Evolutionary conservation across 2,888 invertebrate species (phyloP).

Genomic region (Blera fallax): DNA sequence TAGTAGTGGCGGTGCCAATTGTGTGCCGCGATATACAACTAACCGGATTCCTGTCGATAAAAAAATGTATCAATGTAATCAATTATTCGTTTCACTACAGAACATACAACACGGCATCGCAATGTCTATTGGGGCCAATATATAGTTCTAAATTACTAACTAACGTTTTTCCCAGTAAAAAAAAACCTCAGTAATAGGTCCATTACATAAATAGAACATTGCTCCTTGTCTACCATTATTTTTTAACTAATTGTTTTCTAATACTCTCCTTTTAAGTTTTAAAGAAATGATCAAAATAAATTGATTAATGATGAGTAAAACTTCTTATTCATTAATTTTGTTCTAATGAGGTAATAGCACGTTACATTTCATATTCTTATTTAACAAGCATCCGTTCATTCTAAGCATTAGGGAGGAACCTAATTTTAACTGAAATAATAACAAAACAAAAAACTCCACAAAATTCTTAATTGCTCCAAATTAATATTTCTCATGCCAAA

Average conservation of each 20-base stretch:
- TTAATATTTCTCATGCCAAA: background rate
- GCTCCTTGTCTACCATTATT: background rate
- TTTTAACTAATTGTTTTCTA: background rate
- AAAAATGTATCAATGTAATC: no score
- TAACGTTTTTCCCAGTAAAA: background rate
- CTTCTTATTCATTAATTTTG: background rate
- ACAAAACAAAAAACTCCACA: background rate
- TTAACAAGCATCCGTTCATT: background rate
- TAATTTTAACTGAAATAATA: background rate
- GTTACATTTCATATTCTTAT: background rate
- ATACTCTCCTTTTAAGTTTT: background rate
- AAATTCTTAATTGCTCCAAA: slow-evolving; percentile 3
- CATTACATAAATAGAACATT: background rate
- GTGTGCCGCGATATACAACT: no score
- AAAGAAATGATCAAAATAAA: background rate
- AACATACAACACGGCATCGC: no score
- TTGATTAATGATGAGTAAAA: background rate
- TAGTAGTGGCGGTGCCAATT: no score
- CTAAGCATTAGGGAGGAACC: background rate
- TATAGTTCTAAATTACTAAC: no score
- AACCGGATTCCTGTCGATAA: no score
- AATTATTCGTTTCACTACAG: no score
- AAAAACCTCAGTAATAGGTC: background rate
- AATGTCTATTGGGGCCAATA: no score
- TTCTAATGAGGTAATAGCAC: background rate